A percentile compares a stretch with the other conserved stretches of the same genome.
Conservation (phyloP, 1,140 invertebrate genomes). For the Pachyrhynchus sulphureomaculatus region DNA sequence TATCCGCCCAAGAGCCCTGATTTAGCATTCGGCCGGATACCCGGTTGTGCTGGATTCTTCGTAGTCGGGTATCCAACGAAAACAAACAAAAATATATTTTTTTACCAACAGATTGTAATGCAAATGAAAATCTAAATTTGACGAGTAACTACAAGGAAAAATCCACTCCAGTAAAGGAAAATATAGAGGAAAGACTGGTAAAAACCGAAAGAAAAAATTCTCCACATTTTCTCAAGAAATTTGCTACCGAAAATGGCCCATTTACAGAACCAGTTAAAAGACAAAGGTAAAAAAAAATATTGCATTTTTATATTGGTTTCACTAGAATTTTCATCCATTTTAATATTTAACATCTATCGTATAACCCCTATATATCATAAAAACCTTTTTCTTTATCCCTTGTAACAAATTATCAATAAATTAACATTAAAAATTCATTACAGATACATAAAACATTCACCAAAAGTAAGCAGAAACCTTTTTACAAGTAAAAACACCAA, state of each 20-base stretch:
- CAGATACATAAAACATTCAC: constrained; percentile 38
- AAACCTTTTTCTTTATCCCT: too few species aligned
- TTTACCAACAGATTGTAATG: too few species aligned
- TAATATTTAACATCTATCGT: too few species aligned
- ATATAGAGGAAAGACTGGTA: constrained; percentile 20
- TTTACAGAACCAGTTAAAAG: constrained; percentile 17
- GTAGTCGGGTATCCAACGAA: too few species aligned
- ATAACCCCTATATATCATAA: too few species aligned
- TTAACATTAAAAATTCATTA: not conserved
- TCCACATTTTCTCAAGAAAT: constrained; percentile 18
- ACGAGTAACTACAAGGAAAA: constrained; percentile 42
- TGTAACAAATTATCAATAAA: not conserved
- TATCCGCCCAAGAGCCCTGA: too few species aligned
- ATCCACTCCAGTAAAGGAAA: constrained; percentile 36
- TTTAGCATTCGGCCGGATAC: too few species aligned
- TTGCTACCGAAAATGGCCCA: constrained; percentile 8
- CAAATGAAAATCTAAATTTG: constrained; percentile 31
- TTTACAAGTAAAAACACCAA: constrained; percentile 38
- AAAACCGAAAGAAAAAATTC: constrained; percentile 22
- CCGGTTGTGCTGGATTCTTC: too few species aligned
- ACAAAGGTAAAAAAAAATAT: constrained; percentile 7
- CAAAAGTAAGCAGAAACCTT: constrained; percentile 49
- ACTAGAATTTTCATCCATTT: not conserved
- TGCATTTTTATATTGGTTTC: not conserved
- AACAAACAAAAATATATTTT: too few species aligned